These are phyloP conservation scores for Hypothenemus hampei DNA, from an alignment of 1,140 invertebrate species.

Conservation along the genomic window DNA sequence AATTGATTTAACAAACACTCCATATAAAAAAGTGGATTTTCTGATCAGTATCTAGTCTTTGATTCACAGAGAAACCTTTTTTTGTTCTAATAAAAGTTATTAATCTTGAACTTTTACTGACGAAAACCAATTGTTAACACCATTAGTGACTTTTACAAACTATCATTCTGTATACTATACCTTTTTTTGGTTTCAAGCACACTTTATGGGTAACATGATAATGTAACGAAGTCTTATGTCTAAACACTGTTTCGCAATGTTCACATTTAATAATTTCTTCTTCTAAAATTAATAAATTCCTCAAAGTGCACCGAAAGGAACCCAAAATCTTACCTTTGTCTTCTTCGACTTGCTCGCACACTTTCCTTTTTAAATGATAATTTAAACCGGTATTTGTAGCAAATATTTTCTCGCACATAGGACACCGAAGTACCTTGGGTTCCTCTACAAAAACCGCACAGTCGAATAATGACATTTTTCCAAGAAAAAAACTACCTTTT, in stretches of 20 bases:
- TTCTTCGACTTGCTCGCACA: constrained; percentile 20
- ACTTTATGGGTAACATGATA: constrained; percentile 23
- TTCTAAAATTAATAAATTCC: constrained; percentile 10
- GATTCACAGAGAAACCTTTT: no score
- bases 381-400: constrained; percentile 16
- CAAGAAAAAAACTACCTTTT: constrained; percentile 7
- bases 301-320: not conserved
- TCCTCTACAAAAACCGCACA: constrained; percentile 4
- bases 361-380: constrained; percentile 11
- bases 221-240: constrained; percentile 13
- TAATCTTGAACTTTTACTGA: no score
- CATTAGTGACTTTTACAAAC: no score
- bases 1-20: no score
- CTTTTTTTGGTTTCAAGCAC: constrained; percentile 25
- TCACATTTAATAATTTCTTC: constrained; percentile 22
- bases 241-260: constrained; percentile 16
- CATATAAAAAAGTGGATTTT: no score
- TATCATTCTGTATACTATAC: no score
- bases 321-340: constrained; percentile 10
- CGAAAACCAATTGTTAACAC: no score
- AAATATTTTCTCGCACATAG: constrained; percentile 10
- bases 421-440: constrained; percentile 4
- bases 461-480: not conserved
- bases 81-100: no score
- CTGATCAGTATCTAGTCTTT: no score